Percentiles rank a stretch among this genome's conserved stretches.
phyloP scores from a whole-genome alignment of 37 sponge, comb jelly and placozoan species.

The Trichoplax adhaerens region DNA sequence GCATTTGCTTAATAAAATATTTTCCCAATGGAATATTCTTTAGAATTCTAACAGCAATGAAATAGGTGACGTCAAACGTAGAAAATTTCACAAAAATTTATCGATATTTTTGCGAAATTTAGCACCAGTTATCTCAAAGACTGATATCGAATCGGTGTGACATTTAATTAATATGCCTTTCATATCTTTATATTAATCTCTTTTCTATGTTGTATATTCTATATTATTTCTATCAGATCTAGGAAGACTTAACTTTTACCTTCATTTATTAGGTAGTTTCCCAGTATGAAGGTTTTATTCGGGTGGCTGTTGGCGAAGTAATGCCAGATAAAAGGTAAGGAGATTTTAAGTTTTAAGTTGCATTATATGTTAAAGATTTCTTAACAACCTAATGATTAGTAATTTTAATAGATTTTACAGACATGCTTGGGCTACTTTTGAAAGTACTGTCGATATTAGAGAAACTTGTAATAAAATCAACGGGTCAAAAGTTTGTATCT shows the following conservation, averaged over 20 bases:
- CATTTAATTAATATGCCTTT: no score
- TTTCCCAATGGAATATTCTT: no score
- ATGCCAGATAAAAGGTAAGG: constrained; percentile 57
- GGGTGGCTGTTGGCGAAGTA: constrained; percentile 72
- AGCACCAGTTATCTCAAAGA: constrained; percentile 41
- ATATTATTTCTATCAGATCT: no score
- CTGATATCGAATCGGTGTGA: constrained; percentile 57
- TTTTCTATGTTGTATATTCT: no score
- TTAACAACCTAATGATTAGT: no score
- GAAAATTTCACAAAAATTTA: constrained; percentile 35
- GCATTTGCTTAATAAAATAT: no score
- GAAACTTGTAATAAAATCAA: constrained; percentile 36
- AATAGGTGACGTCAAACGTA: no score
- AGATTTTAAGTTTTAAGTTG: not conserved
- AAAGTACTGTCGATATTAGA: constrained; percentile 45
- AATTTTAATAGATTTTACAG: constrained; percentile 45
- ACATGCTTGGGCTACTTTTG: constrained; percentile 81
- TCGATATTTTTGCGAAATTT: constrained; percentile 67
- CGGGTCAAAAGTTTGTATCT: no score
- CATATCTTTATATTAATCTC: no score
- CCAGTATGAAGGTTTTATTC: constrained; percentile 55
- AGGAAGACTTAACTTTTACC: not conserved
- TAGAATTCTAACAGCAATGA: no score
- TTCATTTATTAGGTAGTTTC: constrained; percentile 31
- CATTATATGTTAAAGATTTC: no score